phyloP scores from a whole-genome alignment of 2,888 invertebrate genomes.

The Holacanthella duospinosa region DNA sequence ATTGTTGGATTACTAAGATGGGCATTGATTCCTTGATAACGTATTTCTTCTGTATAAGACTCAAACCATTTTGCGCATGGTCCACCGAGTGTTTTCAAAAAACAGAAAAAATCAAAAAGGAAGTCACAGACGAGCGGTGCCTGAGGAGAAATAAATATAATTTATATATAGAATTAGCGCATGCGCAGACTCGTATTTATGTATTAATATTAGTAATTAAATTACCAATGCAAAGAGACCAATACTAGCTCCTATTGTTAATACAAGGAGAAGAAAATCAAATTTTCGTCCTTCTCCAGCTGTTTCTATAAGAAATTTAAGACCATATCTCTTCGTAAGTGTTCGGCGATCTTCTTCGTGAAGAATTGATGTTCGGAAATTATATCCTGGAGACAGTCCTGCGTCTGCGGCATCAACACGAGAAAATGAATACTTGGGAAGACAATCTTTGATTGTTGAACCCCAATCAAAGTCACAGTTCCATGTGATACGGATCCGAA shows the following conservation, averaged over 20 bases:
- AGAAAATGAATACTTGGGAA: slow-evolving; percentile 44
- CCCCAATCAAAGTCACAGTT: slow-evolving; percentile 45
- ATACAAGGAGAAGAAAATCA: slow-evolving; percentile 42
- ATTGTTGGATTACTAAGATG: background rate
- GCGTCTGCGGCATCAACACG: slow-evolving; percentile 43
- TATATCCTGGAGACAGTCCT: slow-evolving; percentile 43
- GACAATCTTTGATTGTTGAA: slow-evolving; percentile 40
- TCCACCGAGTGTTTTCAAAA: slow-evolving; percentile 8
- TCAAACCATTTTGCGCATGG: background rate
- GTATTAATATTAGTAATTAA: background rate
- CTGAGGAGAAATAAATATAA: no score
- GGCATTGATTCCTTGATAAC: background rate
- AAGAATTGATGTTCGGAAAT: slow-evolving; percentile 41
- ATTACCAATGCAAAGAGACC: slow-evolving; percentile 45
- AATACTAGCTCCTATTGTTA: slow-evolving; percentile 46
- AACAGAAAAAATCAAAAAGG: slow-evolving; percentile 38
- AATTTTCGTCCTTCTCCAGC: slow-evolving; percentile 45
- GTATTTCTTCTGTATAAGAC: background rate
- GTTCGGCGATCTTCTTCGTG: slow-evolving; percentile 41
- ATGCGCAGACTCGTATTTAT: no score
- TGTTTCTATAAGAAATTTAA: slow-evolving; percentile 44
- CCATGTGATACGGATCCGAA: slow-evolving; percentile 43
- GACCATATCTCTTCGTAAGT: slow-evolving; percentile 43
- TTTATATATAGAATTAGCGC: no score
- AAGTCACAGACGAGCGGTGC: slow-evolving; percentile 44